A percentile compares a stretch with the other conserved stretches of the same genome.
These are phyloP conservation scores for Acestrorhynchus altus DNA, from an alignment of 2,797 vertebrate species.

Conservation along the genomic window DNA sequence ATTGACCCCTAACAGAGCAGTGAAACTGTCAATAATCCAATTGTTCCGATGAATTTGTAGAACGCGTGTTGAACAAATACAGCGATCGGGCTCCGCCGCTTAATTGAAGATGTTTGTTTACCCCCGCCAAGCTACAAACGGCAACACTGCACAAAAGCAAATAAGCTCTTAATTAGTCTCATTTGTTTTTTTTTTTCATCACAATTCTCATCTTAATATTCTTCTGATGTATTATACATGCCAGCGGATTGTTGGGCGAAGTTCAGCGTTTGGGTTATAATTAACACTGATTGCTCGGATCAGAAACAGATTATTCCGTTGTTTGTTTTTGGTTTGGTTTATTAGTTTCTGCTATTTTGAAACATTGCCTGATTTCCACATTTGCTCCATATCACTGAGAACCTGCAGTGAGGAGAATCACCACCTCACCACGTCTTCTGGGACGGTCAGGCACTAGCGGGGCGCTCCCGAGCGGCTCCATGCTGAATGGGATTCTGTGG, in stretches of 20 bases:
- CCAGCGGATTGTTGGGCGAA: background rate
- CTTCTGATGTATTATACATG: constrained; percentile 1
- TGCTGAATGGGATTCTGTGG: too few relatives aligned
- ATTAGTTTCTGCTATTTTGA: background rate
- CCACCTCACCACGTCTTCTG: too few relatives aligned
- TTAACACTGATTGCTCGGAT: background rate
- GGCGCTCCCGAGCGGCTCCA: too few relatives aligned
- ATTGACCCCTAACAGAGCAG: constrained; percentile 45
- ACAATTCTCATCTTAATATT: background rate
- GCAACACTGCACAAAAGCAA: background rate
- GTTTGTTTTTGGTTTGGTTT: background rate
- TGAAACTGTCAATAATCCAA: constrained; percentile 32
- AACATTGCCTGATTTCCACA: background rate
- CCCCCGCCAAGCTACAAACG: background rate
- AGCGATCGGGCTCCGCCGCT: background rate
- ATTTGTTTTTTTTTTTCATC: background rate
- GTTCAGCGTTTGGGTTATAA: constrained; percentile 2
- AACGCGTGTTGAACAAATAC: constrained; percentile 9
- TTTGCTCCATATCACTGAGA: too few relatives aligned
- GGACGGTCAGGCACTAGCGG: too few relatives aligned
- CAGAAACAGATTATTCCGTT: too few relatives aligned
- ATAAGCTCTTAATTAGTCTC: constrained; percentile 14
- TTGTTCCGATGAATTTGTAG: constrained; percentile 37
- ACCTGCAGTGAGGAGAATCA: too few relatives aligned
- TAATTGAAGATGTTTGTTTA: constrained; percentile 26